Base-by-base conservation (phyloP, 2,113 vertebrate genomes). In the Nothobranchius kuhntae region DNA sequence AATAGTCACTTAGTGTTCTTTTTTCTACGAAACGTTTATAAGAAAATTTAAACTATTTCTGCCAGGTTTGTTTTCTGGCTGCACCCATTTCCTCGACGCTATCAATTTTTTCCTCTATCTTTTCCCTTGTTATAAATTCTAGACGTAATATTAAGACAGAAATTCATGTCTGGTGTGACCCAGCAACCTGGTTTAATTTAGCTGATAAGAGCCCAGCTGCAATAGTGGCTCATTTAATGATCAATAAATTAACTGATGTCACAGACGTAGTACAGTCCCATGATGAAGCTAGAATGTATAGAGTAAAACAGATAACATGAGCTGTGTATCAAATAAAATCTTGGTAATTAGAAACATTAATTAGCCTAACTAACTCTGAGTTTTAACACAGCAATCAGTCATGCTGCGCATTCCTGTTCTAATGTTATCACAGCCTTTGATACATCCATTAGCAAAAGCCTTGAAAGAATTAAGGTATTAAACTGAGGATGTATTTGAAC, bases 201-300 rank as follows among this genome's bases (percentile, higher is more conserved):
- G 11, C 21, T 50, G 44, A 81, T 70, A 52, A 42, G 46, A 55
- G 40, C 38, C 56, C 21, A 57, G 42, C 54, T 7, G 46, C 61
- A 40, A 21, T 21, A 57, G 8, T 52, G 48, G 54, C 9, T 66
- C 26, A 6, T 73, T 51, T 59, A 71, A 77, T 65, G 55, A 15
- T 56, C 63, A 68, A 59, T 78, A 74, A 75, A 77, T 65, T 60
- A 65, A 75, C 13, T 42, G 24, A 11, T 24, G 13, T 0, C 40
- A 67, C 45, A 7, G 2, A 45, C 21, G 53, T 30, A 59, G 6
- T 55, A 13, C 1, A 35, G 9, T 26, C 3, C 56, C 12, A 73
- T 50, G 42, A 38, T 24, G 9, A 38, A 35, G 52, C 9, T 13
- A 12, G 51, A 54, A 53, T 51, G 17, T 40, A 45, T 54, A n/a